Conservation (phyloP, 1,140 invertebrate genomes). For the Acromyrmex heyeri region DNA sequence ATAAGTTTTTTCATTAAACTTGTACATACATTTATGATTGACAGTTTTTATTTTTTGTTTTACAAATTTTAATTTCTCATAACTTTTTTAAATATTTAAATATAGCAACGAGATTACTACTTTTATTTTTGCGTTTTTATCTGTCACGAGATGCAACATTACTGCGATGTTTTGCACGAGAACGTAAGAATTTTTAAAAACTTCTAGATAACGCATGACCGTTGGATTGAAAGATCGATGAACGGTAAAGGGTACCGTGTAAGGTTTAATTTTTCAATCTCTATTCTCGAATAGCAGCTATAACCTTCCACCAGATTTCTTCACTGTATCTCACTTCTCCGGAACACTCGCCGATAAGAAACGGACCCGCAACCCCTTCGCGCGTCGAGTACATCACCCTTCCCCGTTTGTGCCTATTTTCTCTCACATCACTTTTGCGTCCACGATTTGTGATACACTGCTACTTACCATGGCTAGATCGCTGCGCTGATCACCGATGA, state of each 20-base stretch:
- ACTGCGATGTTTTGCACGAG: not conserved
- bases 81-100: not conserved
- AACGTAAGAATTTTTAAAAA: not conserved
- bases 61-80: not conserved
- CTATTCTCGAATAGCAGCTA: constrained; percentile 9
- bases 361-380: not conserved
- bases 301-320: constrained; percentile 24
- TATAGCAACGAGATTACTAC: not conserved
- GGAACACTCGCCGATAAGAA: not conserved
- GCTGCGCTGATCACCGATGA: constrained; percentile 33
- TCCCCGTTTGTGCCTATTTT: not conserved
- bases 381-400: not conserved
- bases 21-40: not conserved
- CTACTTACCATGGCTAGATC: constrained; percentile 82
- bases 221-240: not conserved
- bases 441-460: constrained; percentile 50
- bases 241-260: not conserved
- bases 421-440: constrained; percentile 45
- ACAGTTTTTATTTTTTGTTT: not conserved
- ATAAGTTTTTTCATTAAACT: not conserved
- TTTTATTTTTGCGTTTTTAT: not conserved
- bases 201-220: not conserved
- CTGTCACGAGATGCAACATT: not conserved
- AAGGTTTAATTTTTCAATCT: not conserved
- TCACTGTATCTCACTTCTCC: constrained; percentile 43